Evolutionary conservation across 30 jellyfish, hydroid and myxozoan species (phyloP), one percentile per base, ranked within the genome.

Genomic region (Cassiopea xamachana): DNA sequence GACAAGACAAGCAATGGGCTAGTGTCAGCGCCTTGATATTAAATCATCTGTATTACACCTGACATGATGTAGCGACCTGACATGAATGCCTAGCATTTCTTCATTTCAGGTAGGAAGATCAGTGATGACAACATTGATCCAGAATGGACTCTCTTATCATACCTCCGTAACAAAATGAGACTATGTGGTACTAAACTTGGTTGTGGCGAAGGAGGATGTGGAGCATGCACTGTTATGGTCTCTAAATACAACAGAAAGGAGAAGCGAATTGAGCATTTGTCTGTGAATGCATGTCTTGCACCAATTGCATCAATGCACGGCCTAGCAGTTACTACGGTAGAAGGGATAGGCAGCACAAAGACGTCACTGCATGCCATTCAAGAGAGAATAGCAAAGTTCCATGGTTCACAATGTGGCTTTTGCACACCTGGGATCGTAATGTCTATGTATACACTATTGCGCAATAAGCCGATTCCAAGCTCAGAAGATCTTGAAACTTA

Each of bases 171-270:
- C 87, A 86, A 86, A 61, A 64, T 73, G 86, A 61, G 87, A 76
- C 87, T 74, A 12, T 70, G 87, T 59, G 93, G 93, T 58, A 86
- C 93, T 44, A 86, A 86, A 73, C 93, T 86, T 39, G 88, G 93
- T 7, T 84, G 92, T 50, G 92, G 86, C 85, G 92, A 84, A 73
- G 92, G 92, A 84, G 92, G 92, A 27, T 84, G 92, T 60, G 92
- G 92, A 27, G 92, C 92, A 17, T 84, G 92, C 79, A 84, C 92
- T 50, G 92, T 84, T 46, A 84, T 84, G 92, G 92, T 84, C 7
- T 84, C 92, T 4, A 84, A 71, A 43, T 84, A 69, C 86, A 76
- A 86, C 76, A 75, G 93, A 75, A 46, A 64, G 73, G 49, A 46
- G 39, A 62, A 62, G 74, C 45, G 27, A 75, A 86, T 86, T 18